A percentile compares a stretch with the other conserved stretches of the same genome.
Conservation (phyloP, 2,797 vertebrate species). For the Morus bassanus region DNA sequence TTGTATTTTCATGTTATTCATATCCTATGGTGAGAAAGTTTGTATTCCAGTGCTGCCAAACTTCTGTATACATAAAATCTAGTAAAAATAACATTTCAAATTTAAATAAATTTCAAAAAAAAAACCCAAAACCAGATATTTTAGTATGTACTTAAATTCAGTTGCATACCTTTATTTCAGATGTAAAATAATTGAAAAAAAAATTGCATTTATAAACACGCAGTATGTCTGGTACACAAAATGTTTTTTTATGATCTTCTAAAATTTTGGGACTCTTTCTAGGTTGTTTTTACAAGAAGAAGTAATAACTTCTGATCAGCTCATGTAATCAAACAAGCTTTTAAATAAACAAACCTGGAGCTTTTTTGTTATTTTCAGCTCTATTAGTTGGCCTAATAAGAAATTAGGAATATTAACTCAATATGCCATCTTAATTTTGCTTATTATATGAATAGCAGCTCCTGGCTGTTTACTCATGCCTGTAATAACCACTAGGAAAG, state of each 20-base stretch:
- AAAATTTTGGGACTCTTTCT: background rate
- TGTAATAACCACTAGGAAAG: background rate
- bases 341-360: background rate
- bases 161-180: background rate
- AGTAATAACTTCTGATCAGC: background rate
- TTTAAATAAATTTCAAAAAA: background rate
- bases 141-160: background rate
- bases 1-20: background rate
- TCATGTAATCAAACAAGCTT: background rate
- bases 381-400: background rate
- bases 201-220: background rate
- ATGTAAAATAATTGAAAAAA: background rate
- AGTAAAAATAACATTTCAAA: background rate
- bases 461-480: background rate
- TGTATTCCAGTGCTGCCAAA: background rate
- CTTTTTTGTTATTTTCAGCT: background rate
- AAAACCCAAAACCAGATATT: background rate
- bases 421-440: background rate
- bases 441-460: background rate
- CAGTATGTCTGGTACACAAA: background rate
- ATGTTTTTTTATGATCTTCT: background rate
- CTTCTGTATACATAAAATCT: background rate
- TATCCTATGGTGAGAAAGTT: background rate
- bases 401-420: background rate
- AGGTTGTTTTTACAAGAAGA: background rate